phyloP scores from a whole-genome alignment of 2,797 vertebrate genomes.

The Coendou prehensilis region DNA sequence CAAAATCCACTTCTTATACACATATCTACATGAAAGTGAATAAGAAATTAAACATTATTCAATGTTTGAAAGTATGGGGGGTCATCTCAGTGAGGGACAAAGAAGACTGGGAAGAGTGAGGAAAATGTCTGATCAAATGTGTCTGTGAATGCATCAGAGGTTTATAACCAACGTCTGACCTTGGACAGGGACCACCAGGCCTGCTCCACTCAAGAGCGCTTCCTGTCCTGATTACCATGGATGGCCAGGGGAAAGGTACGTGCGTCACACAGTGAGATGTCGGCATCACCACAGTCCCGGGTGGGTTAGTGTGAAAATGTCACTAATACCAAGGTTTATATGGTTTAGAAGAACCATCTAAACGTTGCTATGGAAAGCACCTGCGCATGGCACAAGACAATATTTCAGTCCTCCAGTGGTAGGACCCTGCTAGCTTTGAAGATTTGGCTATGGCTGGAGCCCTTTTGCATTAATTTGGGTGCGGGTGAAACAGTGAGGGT shows the following conservation, averaged over 20 bases:
- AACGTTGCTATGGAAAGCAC: neutral
- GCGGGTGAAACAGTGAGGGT: neutral
- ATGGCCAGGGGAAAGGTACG: conserved; percentile 83
- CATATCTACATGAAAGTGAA: conserved; percentile 88
- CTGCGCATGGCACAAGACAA: neutral
- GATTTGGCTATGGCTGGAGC: neutral
- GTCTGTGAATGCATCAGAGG: conserved; percentile 85
- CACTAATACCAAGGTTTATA: neutral
- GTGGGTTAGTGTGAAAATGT: neutral
- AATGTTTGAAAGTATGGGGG: conserved; percentile 91
- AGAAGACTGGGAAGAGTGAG: conserved; percentile 53
- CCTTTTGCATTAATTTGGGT: neutral
- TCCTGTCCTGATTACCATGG: conserved; percentile 79
- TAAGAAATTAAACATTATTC: conserved; percentile 87
- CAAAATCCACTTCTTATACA: conserved; percentile 77
- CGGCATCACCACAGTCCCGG: neutral
- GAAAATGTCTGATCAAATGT: conserved; percentile 83
- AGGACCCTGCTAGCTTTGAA: neutral
- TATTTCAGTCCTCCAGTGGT: neutral
- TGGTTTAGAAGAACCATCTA: neutral
- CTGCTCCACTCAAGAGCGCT: conserved; percentile 71
- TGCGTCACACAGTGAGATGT: neutral
- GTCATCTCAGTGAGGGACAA: conserved; percentile 82
- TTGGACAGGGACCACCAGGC: conserved; percentile 9
- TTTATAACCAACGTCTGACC: conserved; percentile 85